phyloP scores from a whole-genome alignment of 2,888 invertebrate species.

The Orchesella flavescens region DNA sequence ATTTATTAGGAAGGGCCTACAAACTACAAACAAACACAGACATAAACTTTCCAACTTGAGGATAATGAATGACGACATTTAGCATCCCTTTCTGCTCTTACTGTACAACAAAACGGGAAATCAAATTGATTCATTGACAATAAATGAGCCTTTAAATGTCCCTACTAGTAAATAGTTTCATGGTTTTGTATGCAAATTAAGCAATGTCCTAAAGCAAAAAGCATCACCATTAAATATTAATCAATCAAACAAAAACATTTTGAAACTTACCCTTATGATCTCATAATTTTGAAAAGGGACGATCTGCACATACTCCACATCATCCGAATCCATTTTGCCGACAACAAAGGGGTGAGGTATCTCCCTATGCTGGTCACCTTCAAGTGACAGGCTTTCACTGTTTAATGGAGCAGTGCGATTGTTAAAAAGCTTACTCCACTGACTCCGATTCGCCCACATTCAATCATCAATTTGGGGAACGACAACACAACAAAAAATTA shows the following conservation, averaged over 20 bases:
- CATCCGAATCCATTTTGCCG: slow-evolving; percentile 68
- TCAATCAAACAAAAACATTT: not conserved
- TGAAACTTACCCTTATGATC: slow-evolving; percentile 65
- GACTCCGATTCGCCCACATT: slow-evolving; percentile 69
- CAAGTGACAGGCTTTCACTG: slow-evolving; percentile 55
- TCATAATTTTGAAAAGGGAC: slow-evolving; percentile 69
- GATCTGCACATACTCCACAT: slow-evolving; percentile 70
- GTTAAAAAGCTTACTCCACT: slow-evolving; percentile 70
- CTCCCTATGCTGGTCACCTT: slow-evolving; percentile 27
- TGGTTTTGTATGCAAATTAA: too few species aligned
- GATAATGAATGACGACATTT: slow-evolving; percentile 39
- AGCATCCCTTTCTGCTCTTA: not conserved
- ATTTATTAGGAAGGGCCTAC: too few species aligned
- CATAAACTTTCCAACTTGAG: slow-evolving; percentile 32
- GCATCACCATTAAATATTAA: not conserved
- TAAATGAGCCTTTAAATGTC: too few species aligned
- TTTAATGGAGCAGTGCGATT: slow-evolving; percentile 70
- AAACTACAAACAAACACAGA: slow-evolving; percentile 22
- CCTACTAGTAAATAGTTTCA: too few species aligned
- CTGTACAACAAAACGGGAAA: not conserved
- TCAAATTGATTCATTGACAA: slow-evolving; percentile 28
- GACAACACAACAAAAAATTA: slow-evolving; percentile 46
- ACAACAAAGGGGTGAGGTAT: slow-evolving; percentile 51
- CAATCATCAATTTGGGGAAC: slow-evolving; percentile 44
- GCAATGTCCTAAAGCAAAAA: not conserved